A percentile compares a stretch with the other conserved stretches of the same genome.
Conservation (phyloP, 2,888 invertebrate species). For the Buathra laborator region DNA sequence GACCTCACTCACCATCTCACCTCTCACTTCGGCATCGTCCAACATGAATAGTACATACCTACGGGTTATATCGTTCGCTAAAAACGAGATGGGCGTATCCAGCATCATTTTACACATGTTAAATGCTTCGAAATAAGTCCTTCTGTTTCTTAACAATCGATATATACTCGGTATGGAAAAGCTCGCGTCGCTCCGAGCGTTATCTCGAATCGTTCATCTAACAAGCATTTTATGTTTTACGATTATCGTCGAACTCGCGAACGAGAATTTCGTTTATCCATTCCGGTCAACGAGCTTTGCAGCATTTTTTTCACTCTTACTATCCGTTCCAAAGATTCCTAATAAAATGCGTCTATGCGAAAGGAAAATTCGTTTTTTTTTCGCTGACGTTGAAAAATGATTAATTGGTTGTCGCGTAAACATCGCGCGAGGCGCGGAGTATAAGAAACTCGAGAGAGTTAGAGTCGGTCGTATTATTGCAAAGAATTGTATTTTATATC, state of each 20-base stretch:
- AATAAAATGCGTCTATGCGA: too few species aligned
- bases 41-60: conserved; percentile 12
- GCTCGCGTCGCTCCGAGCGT: conserved; percentile 43
- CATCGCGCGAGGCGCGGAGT: background rate
- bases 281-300: conserved; percentile 20
- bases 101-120: background rate
- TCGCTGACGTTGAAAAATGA: background rate
- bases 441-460: background rate
- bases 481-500: conserved; percentile 65
- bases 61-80: too few species aligned
- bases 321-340: background rate
- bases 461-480: conserved; percentile 41
- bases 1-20: conserved; percentile 22
- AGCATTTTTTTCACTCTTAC: background rate
- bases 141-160: too few species aligned
- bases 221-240: conserved; percentile 62
- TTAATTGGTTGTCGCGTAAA: background rate
- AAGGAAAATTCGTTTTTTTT: too few species aligned
- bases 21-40: conserved; percentile 55
- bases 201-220: conserved; percentile 66
- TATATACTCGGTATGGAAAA: conserved; percentile 39
- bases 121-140: too few species aligned
- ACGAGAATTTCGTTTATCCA: conserved; percentile 34
- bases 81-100: too few species aligned
- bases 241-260: conserved; percentile 36